A percentile compares a stretch with the other conserved stretches of the same genome.
These are phyloP conservation scores for Leptinotarsa texana DNA, from an alignment of 1,140 invertebrate genomes.

Conservation along the genomic window DNA sequence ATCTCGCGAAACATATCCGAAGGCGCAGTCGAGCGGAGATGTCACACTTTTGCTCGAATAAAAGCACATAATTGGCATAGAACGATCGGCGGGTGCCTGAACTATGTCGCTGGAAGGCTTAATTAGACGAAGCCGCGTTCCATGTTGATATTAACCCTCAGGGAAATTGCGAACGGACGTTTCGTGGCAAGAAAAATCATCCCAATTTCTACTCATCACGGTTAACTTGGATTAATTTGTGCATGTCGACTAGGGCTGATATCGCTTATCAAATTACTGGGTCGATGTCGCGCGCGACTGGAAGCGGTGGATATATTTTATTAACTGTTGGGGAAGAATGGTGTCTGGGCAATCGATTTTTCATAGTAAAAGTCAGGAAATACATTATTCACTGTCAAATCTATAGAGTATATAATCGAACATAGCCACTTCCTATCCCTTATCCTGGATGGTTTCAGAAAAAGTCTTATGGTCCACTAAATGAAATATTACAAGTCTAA, in stretches of 20 bases:
- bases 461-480: too few relatives aligned
- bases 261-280: conserved; percentile 26
- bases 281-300: neutral
- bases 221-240: conserved; percentile 43
- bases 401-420: too few relatives aligned
- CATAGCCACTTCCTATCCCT: too few relatives aligned
- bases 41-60: conserved; percentile 11
- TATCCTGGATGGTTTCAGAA: too few relatives aligned
- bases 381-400: too few relatives aligned
- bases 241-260: conserved; percentile 34
- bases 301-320: neutral
- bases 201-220: conserved; percentile 44
- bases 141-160: conserved; percentile 45
- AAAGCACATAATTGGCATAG: conserved; percentile 26
- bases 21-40: neutral
- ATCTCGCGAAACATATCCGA: neutral
- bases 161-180: conserved; percentile 46
- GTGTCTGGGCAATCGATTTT: too few relatives aligned
- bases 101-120: conserved; percentile 38
- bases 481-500: too few relatives aligned
- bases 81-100: conserved; percentile 35
- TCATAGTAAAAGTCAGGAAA: too few relatives aligned
- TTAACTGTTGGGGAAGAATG: neutral
- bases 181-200: conserved; percentile 46
- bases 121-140: conserved; percentile 42